Base-by-base conservation (phyloP, 2,113 vertebrate species). In the Prunella himalayana region DNA sequence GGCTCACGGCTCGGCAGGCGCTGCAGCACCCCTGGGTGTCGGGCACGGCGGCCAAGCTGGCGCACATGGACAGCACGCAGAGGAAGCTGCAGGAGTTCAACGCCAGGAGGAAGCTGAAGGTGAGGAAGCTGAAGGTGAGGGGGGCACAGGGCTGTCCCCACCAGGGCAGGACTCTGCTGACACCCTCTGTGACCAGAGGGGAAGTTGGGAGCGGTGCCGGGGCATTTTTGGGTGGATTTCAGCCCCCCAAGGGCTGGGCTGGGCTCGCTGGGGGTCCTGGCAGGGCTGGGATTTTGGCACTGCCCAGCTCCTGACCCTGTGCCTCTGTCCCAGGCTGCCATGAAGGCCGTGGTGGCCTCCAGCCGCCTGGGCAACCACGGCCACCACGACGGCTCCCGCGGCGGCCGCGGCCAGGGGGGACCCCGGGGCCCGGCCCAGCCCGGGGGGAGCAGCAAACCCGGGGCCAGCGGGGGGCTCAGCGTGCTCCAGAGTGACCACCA, bases 1-100 rank as follows among this genome's bases (percentile, higher is more conserved):
- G 99, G 7, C 97, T 99, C 82, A 98, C 97, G 0, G 98, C 98
- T 5, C 95, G 92, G 1, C 98, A 99, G 95, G 98, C 98, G 0
- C 96, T 99, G 93, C 96, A 98, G 86, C 99, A 99, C 45, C 99
- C 99, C 4, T 99, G 99, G 99, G 98, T 99, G 13, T 98, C 98
- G 0, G 99, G 99, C 10, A 99, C 99, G 57, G 98, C 98, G 0
- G 98, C 98, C 1, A 99, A 99, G 20, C 98, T 99, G 84, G 99
- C 98, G 10, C 99, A 99, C 97, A 99, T 99, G 99, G 99, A 99
- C 95, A 98, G 98, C 37, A 98, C 99, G 0, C 99, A 99, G 96
- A 98, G 98, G 90, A 99, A 99, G 42, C 97, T 99, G 31, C 98
- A 98, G 96, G 99, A 99, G 86, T 99, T 99, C 50, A 99, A 99